Percentiles rank a stretch among this genome's conserved stretches.
Evolutionary conservation across 2,888 invertebrate species (phyloP).

Genomic region (Lamellibrachia columna): DNA sequence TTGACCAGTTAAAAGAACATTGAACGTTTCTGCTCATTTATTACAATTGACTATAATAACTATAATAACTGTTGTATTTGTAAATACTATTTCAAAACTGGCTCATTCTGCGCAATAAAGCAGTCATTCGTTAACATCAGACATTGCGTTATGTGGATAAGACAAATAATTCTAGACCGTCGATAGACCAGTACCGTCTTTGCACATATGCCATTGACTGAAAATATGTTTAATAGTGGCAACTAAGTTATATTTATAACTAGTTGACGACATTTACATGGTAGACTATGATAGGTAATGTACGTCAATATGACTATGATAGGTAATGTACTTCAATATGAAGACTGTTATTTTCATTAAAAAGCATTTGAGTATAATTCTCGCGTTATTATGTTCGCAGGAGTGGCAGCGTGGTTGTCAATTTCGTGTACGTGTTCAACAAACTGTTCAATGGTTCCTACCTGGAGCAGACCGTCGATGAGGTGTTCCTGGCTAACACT

Average conservation of each 20-base stretch:
- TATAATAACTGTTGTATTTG: neutral
- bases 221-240: neutral
- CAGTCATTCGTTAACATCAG: neutral
- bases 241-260: neutral
- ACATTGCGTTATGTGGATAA: neutral
- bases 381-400: neutral
- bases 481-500: neutral
- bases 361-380: neutral
- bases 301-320: neutral
- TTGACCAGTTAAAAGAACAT: too few species aligned
- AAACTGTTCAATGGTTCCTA: neutral
- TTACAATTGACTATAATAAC: too few species aligned
- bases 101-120: neutral
- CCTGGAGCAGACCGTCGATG: neutral
- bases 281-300: neutral
- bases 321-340: neutral
- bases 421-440: neutral
- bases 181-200: neutral
- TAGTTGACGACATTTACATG: neutral
- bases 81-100: neutral
- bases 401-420: neutral
- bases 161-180: neutral
- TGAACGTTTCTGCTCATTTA: too few species aligned
- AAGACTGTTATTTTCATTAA: neutral
- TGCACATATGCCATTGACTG: neutral